phyloP scores from a whole-genome alignment of 2,113 vertebrate species.

The Oncorhynchus nerka region DNA sequence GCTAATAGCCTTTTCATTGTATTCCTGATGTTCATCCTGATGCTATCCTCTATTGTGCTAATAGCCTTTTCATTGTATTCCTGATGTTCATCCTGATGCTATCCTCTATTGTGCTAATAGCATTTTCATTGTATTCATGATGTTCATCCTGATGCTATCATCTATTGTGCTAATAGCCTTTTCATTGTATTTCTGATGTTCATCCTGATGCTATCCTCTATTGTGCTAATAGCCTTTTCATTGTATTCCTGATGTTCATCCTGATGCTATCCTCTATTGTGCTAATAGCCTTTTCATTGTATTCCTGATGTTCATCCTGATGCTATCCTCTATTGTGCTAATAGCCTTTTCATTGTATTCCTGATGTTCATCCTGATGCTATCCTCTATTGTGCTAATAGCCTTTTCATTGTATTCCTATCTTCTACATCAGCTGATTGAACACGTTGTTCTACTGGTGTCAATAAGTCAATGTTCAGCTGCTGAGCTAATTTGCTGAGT shows the following conservation, averaged over 20 bases:
- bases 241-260: conserved; percentile 27
- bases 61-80: conserved; percentile 36
- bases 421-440: conserved; percentile 29
- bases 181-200: conserved; percentile 33
- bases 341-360: conserved; percentile 27
- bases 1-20: conserved; percentile 32
- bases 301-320: conserved; percentile 16
- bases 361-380: background rate
- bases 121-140: conserved; percentile 33
- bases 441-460: conserved; percentile 20
- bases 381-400: conserved; percentile 23
- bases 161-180: conserved; percentile 28
- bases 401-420: conserved; percentile 29
- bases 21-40: conserved; percentile 16
- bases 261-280: background rate
- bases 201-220: background rate
- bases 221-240: conserved; percentile 29
- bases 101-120: conserved; percentile 23
- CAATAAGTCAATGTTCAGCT: conserved; percentile 45
- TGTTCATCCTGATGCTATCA: background rate
- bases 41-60: conserved; percentile 9
- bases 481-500: conserved; percentile 43
- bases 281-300: conserved; percentile 32
- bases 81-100: background rate
- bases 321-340: conserved; percentile 9